Conservation (phyloP, 2,888 invertebrate genomes). For the Zeuzera pyrina region DNA sequence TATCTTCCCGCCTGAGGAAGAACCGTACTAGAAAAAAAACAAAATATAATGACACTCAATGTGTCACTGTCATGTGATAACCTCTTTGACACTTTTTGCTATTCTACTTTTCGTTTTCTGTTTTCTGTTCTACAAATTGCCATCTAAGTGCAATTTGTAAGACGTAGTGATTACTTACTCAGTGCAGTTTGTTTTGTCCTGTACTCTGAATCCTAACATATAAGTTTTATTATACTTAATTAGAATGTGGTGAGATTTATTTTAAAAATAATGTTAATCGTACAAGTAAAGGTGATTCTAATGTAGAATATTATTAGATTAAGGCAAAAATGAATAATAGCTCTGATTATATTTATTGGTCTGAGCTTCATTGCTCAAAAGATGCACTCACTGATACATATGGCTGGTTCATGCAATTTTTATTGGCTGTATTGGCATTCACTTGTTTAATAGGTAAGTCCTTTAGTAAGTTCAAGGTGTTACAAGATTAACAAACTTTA, state of each 20-base stretch:
- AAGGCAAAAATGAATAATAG: conserved; percentile 61
- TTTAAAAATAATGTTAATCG: background rate
- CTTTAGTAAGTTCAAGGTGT: background rate
- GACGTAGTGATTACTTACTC: too few relatives aligned
- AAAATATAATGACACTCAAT: too few relatives aligned
- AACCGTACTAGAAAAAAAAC: too few relatives aligned
- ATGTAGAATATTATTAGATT: background rate
- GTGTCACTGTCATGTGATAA: too few relatives aligned
- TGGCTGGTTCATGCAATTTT: conserved; percentile 82
- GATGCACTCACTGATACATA: conserved; percentile 81
- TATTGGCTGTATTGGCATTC: conserved; percentile 80
- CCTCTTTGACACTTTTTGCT: too few relatives aligned
- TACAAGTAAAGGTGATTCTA: background rate
- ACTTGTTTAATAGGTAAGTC: conserved; percentile 80
- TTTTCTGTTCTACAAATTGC: too few relatives aligned
- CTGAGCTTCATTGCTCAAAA: conserved; percentile 76
- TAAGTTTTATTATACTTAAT: background rate
- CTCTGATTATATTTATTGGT: conserved; percentile 55
- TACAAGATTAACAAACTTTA: background rate
- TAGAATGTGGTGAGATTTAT: background rate
- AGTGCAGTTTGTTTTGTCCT: too few relatives aligned
- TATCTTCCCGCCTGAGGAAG: too few relatives aligned
- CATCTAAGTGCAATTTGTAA: too few relatives aligned
- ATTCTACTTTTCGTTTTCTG: too few relatives aligned
- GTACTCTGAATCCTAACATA: too few relatives aligned